Base-by-base conservation (phyloP, 2,888 invertebrate species). In the Piscicola geometra region DNA sequence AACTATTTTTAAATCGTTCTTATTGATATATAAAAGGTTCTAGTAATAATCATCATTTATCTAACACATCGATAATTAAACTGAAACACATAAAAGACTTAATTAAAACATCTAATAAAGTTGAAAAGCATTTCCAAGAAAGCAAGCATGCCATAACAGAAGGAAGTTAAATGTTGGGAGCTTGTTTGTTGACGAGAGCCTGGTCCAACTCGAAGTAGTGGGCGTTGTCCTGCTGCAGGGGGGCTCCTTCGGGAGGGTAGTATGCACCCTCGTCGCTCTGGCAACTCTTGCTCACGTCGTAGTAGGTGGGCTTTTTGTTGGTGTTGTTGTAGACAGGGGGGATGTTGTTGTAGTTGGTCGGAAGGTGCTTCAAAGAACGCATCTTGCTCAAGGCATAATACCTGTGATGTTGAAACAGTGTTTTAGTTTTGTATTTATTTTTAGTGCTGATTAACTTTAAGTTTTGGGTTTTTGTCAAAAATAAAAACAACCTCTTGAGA, bases 201-300 rank as follows among this genome's bases (percentile, higher is more conserved):
- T 71, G 71, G 30, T 71, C 71, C 52, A 71, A 25, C 41, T 71
- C 71, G 50, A 71, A 71, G 52, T 71, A 71, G 32, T 71, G 71
- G 25, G 50, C 52, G 33, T 47, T 50, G 47, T 71, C 50, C 25
- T 71, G 52, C 18, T 73, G 32, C 1, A 32, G 28, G 41, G 28
- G 32, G 60, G 60, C 60, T 56, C 60, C 60, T 21, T 56, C 60
- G 60, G 60, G 60, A 56, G 60, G 60, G 25, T 25, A 56, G 60
- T 56, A 56, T 56, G 60, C 60, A 15, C 60, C 60, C 25, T 56
- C 60, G 60, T 56, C 60, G n/a, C 3, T 5, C n/a, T 25, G 60
- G 60, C 25, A 25, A 25, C 25, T 56, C 60, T 56, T 56, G 60
- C 25, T 25, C 3, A 56, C 21, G 60, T 56, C 60, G n/a, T 25